These are phyloP conservation scores for Ceratothoa steindachneri DNA, from an alignment of 2,888 invertebrate genomes.

Conservation along the genomic window DNA sequence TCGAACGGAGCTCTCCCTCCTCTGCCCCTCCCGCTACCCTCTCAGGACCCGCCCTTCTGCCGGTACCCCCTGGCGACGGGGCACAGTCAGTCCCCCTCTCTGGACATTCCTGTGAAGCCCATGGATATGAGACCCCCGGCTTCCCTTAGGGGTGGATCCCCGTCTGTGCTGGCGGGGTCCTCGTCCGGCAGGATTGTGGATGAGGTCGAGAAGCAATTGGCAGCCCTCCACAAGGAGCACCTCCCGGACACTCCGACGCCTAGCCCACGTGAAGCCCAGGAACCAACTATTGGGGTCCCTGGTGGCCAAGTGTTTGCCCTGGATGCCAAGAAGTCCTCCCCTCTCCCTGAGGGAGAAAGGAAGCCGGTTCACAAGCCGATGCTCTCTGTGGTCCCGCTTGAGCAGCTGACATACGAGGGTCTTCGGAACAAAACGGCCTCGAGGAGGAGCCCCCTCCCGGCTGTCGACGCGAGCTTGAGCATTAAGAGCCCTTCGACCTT, in stretches of 20 bases:
- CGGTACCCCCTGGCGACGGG: not conserved
- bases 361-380: slow-evolving; percentile 2
- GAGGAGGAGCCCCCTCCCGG: not conserved
- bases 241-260: not conserved
- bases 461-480: not conserved
- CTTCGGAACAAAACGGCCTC: not conserved
- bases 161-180: not conserved
- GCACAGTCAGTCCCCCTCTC: not conserved
- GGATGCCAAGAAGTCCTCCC: not conserved
- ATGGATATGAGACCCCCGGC: not conserved
- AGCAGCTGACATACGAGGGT: not conserved
- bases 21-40: not conserved
- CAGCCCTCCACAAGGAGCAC: not conserved
- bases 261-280: not conserved
- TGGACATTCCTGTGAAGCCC: not conserved
- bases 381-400: not conserved
- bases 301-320: not conserved
- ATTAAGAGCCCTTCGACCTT: not conserved
- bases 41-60: not conserved
- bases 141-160: not conserved
- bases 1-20: not conserved
- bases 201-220: not conserved
- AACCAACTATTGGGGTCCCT: not conserved
- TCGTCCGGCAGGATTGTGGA: not conserved
- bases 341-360: not conserved